Evolutionary conservation across 2,797 vertebrate genomes (phyloP), one percentile per base, ranked within the genome.

Genomic region (Streptopelia turtur): DNA sequence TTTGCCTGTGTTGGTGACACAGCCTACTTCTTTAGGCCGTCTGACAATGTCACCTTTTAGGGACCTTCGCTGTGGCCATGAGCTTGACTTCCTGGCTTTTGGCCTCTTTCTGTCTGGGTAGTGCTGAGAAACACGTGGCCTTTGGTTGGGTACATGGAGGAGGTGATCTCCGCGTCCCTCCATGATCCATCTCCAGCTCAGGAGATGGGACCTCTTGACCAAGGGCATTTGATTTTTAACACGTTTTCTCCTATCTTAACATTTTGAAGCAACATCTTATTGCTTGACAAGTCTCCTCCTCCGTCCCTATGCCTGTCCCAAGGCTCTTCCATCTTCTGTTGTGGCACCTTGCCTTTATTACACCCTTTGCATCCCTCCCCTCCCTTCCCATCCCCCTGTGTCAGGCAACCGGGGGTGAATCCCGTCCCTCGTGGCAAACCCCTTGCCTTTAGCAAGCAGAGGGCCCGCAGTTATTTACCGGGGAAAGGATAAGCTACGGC

Each of bases 81-180:
- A 75, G 33, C 35, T 85, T 23, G 28, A 52, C 22, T 28, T 69
- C 2, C 5, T 22, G 30, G 31, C 33, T 45, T 77, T 82, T 65
- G 49, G 21, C 33, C 12, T 59, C 52, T 65, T 55, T 43, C 14
- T 3, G 0, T 59, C 50, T 80, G 39, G 6, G 17, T 37, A 16
- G 30, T 0, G 1, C 57, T 55, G 52, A 71, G 28, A 85, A 71
- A 30, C 0, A 0, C 1, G 3, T 49, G 39, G 39, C 39, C 39
- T 76, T 55, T 50, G 31, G 30, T 4, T 77, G 31, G 27, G 24
- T 80, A 28, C 0, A 1, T 22, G 63, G 31, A 65, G 33, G 20
- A 49, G 18, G 33, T n/a, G 10, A 28, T 59, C 7, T 47, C n/a
- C 18, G 3, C 22, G 30, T 37, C 70, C 33, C 35, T 70, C 33